phyloP scores from a whole-genome alignment of 1,140 invertebrate species.

The Calephelis virginiensis region DNA sequence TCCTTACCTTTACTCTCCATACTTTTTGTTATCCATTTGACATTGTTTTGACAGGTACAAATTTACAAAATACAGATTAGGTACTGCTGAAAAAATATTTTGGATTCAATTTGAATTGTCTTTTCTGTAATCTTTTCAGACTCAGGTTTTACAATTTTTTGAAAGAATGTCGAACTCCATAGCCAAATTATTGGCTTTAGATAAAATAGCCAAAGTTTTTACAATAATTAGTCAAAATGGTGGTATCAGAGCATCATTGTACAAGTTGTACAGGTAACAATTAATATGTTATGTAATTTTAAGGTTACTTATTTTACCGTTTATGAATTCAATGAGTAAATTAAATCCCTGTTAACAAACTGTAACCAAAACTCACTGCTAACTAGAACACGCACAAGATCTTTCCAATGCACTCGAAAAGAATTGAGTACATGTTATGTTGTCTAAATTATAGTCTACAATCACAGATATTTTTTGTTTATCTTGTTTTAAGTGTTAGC shows the following conservation, averaged over 20 bases:
- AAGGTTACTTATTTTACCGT: neutral
- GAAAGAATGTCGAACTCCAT: conserved; percentile 45
- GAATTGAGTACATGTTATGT: too few species aligned
- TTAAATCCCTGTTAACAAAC: too few species aligned
- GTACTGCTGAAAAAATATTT: neutral
- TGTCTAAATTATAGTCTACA: too few species aligned
- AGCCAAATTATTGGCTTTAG: conserved; percentile 80
- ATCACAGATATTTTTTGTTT: too few species aligned
- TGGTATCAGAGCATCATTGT: conserved; percentile 84
- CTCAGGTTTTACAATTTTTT: neutral
- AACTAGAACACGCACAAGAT: too few species aligned
- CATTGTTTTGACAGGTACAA: neutral
- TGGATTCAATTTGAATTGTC: too few species aligned
- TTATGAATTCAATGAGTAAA: too few species aligned
- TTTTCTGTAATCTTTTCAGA: neutral
- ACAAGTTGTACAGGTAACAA: conserved; percentile 87
- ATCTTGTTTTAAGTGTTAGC: too few species aligned
- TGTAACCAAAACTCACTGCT: too few species aligned
- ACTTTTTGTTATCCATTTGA: neutral
- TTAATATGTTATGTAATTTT: conserved; percentile 57
- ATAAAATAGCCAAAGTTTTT: conserved; percentile 85
- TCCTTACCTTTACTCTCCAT: too few species aligned
- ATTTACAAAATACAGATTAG: neutral
- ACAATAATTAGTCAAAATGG: conserved; percentile 87
- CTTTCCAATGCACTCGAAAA: too few species aligned